phyloP scores from a whole-genome alignment of 2,888 invertebrate species.

The Coleophora flavipennella region DNA sequence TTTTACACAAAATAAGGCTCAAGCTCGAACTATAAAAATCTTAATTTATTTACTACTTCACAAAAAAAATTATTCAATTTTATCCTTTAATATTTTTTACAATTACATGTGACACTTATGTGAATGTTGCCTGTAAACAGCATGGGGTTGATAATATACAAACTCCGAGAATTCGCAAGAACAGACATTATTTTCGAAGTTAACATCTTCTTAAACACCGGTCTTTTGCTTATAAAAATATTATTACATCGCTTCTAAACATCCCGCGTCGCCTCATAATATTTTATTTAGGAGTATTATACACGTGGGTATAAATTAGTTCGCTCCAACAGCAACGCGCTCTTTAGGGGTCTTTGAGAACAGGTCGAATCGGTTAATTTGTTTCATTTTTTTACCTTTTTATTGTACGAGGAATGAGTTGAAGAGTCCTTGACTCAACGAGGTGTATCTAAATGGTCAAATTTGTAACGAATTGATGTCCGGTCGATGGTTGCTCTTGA shows the following conservation, averaged over 20 bases:
- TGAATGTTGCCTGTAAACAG: slow-evolving; percentile 27
- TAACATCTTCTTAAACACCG: slow-evolving; percentile 37
- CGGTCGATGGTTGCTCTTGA: slow-evolving; percentile 42
- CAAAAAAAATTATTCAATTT: neutral
- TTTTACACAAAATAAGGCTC: too few relatives aligned
- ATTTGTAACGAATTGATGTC: slow-evolving; percentile 70
- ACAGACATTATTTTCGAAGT: slow-evolving; percentile 36
- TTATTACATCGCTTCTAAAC: slow-evolving; percentile 39
- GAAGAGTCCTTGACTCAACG: slow-evolving; percentile 68
- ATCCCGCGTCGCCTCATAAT: slow-evolving; percentile 34
- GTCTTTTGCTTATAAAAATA: slow-evolving; percentile 26
- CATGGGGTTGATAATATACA: slow-evolving; percentile 33
- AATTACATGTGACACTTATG: slow-evolving; percentile 24
- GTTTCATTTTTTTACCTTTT: slow-evolving; percentile 50
- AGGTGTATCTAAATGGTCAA: slow-evolving; percentile 68
- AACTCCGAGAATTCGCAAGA: slow-evolving; percentile 31
- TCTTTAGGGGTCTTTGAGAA: slow-evolving; percentile 64
- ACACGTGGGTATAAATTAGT: slow-evolving; percentile 66
- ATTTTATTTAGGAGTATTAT: slow-evolving; percentile 65
- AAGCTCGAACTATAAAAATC: slow-evolving; percentile 6
- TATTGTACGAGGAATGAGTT: slow-evolving; percentile 58
- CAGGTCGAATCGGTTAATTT: slow-evolving; percentile 68
- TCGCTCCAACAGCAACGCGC: slow-evolving; percentile 57
- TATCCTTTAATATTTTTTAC: slow-evolving; percentile 11
- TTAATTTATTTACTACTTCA: slow-evolving; percentile 4